These are phyloP conservation scores for Nemoura dubitans DNA, from an alignment of 2,888 invertebrate genomes.

Conservation along the genomic window DNA sequence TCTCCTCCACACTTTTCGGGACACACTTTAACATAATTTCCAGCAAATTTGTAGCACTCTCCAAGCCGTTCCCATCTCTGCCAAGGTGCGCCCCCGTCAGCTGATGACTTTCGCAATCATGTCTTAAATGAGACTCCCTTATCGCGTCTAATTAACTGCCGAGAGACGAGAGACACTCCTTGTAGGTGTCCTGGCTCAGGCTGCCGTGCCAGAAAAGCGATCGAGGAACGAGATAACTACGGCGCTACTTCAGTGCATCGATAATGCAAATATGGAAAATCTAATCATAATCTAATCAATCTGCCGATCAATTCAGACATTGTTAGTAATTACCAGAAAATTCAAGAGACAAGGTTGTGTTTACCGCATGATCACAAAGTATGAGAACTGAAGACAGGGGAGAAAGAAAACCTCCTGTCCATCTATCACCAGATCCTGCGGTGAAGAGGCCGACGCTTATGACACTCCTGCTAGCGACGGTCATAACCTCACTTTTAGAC, in stretches of 20 bases:
- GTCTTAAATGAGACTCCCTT: neutral
- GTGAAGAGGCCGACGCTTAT: neutral
- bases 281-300: slow-evolving; percentile 15
- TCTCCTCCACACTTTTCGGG: neutral
- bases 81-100: neutral
- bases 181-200: neutral
- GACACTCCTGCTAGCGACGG: neutral
- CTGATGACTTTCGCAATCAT: neutral
- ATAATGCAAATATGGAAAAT: slow-evolving; percentile 15
- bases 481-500: neutral
- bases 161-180: neutral
- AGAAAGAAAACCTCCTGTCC: neutral
- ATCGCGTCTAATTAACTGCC: neutral
- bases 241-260: neutral
- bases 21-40: neutral
- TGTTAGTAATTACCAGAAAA: neutral
- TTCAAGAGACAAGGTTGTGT: neutral
- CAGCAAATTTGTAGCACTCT: neutral
- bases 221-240: neutral
- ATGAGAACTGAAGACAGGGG: neutral
- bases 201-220: neutral
- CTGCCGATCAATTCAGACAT: neutral
- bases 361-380: neutral
- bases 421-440: neutral
- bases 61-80: neutral